A percentile compares a stretch with the other conserved stretches of the same genome.
These are phyloP conservation scores for Drosophila sucinea DNA, from an alignment of 1,140 invertebrate genomes.

Conservation along the genomic window DNA sequence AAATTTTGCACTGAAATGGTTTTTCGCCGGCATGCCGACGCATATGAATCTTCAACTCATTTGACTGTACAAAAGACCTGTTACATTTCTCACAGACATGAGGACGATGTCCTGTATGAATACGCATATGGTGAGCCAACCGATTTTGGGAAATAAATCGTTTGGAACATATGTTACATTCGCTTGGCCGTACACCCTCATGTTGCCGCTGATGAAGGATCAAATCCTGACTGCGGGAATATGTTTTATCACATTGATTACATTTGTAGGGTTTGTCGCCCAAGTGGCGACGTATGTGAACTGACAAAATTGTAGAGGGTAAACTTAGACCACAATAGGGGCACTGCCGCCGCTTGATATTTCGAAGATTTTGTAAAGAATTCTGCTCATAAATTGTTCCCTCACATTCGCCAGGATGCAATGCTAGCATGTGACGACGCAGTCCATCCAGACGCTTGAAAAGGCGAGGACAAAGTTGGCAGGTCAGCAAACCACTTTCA, in stretches of 20 bases:
- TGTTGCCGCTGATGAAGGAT: slow-evolving; percentile 76
- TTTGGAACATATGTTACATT: slow-evolving; percentile 84
- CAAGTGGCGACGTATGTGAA: too few species aligned
- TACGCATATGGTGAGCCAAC: slow-evolving; percentile 86
- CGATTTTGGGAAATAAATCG: slow-evolving; percentile 84
- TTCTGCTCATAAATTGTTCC: not conserved
- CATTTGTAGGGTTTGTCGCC: too few species aligned
- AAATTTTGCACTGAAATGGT: slow-evolving; percentile 83
- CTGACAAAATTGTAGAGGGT: too few species aligned
- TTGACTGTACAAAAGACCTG: too few species aligned
- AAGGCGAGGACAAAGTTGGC: slow-evolving; percentile 84
- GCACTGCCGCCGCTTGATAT: slow-evolving; percentile 53
- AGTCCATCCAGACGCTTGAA: slow-evolving; percentile 84
- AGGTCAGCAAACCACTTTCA: slow-evolving; percentile 65
- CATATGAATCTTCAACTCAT: slow-evolving; percentile 83
- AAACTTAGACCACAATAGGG: too few species aligned
- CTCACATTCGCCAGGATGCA: slow-evolving; percentile 43
- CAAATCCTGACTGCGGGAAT: too few species aligned
- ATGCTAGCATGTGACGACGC: slow-evolving; percentile 59
- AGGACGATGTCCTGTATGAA: slow-evolving; percentile 85
- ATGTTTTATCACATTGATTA: too few species aligned
- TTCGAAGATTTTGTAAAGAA: not conserved
- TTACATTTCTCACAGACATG: slow-evolving; percentile 85
- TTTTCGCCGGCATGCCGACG: slow-evolving; percentile 85
- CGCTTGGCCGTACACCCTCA: slow-evolving; percentile 85